Evolutionary conservation across 35 echinoderm and acorn worm species (phyloP), one percentile per base, ranked within the genome.

Genomic region (Nesometra sesokonis): DNA sequence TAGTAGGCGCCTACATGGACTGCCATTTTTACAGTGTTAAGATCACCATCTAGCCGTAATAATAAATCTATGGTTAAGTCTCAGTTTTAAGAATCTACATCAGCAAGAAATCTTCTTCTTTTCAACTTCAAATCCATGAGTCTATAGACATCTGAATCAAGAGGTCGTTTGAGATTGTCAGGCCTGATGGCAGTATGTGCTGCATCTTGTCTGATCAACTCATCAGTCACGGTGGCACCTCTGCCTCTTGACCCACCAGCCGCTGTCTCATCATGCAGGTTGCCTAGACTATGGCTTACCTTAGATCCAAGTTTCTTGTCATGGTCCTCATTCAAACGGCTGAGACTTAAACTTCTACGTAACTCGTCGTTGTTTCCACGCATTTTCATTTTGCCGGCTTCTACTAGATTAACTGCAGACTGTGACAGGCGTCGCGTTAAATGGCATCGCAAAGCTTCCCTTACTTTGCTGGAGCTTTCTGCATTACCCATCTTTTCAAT

Each of bases 361-460:
- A 97, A 81, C 43, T 82, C 80, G 33, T 91, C 91, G 9, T 31
- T 34, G 82, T 30, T 17, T 32, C 82, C 80, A 0, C 88, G 86
- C 27, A 78, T 83, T 36, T 86, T 23, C 29, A 83, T 82, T 32
- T 86, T 32, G 19, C 91, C 88, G 5, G 93, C 91, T 35, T 97
- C 94, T 0, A 91, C 90, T 11, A 97, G 91, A 57, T 97, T 97
- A 34, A 97, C 76, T 1, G 94, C 94, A 0, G 94, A 97, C 77
- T 97, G 94, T 0, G 94, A 97, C 46, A 97, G 86, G 0, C 94
- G 81, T 0, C 88, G 79, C n/a, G 89, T 89, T 1, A 97, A 89
- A 78, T 97, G 94, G 84, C 88, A 93, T n/a, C 94, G 94, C 5
- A 97, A 87, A 11, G 89, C 94, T 84, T 97, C 94, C 34, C 91